A percentile compares a stretch with the other conserved stretches of the same genome.
Conservation (phyloP, 1,140 invertebrate genomes). For the Leptinotarsa defecta region DNA sequence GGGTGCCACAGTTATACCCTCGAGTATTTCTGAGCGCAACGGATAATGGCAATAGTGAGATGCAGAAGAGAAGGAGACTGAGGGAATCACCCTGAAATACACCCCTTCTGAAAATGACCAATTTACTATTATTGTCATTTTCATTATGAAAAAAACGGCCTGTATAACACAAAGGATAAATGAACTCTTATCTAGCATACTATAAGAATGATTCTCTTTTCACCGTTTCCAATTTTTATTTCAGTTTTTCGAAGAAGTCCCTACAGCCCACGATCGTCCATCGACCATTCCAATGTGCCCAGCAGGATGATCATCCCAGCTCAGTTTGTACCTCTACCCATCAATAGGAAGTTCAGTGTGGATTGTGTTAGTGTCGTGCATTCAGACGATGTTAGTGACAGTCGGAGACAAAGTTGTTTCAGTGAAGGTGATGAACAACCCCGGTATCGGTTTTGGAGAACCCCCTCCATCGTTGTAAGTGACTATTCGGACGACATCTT, state of each 20-base stretch:
- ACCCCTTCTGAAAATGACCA: no score
- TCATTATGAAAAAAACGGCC: no score
- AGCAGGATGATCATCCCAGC: constrained; percentile 51
- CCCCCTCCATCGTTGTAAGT: constrained; percentile 81
- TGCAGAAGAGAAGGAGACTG: no score
- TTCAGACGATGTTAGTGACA: constrained; percentile 52
- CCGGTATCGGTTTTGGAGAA: constrained; percentile 67
- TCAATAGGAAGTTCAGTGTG: constrained; percentile 49
- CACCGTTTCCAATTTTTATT: not conserved
- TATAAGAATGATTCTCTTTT: no score
- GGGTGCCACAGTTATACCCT: no score
- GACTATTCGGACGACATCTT: constrained; percentile 79
- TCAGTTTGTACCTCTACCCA: constrained; percentile 46
- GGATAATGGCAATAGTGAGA: no score
- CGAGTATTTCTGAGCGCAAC: no score
- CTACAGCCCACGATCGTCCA: constrained; percentile 45
- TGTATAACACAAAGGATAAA: no score
- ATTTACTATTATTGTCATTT: no score
- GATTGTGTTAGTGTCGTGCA: constrained; percentile 47
- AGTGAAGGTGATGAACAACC: constrained; percentile 55
- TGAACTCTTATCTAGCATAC: no score
- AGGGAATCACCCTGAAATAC: no score
- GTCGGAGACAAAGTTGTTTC: constrained; percentile 57
- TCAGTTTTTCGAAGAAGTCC: constrained; percentile 26
- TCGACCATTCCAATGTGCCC: constrained; percentile 50